Conservation (phyloP, 30 jellyfish, hydroid and myxozoan species). For the Cassiopea andromeda region DNA sequence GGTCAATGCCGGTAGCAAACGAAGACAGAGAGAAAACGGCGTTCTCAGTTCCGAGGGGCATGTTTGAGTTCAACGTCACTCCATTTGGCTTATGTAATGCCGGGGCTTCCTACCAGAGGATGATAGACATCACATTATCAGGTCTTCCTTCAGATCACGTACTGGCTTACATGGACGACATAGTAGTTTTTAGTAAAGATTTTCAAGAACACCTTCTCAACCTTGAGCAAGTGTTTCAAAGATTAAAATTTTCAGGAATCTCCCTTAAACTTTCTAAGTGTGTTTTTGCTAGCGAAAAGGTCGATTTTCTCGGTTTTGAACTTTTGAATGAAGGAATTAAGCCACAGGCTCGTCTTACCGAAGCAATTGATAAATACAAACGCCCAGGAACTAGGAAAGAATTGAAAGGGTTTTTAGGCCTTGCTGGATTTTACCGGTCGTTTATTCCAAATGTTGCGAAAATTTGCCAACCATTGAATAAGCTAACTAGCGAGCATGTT, state of each 20-base stretch:
- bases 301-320: constrained; percentile 58
- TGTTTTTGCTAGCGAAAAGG: constrained; percentile 41
- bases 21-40: constrained; percentile 64
- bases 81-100: constrained; percentile 44
- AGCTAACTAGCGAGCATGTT: constrained; percentile 43
- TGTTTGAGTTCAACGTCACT: constrained; percentile 52
- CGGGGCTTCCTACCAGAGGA: constrained; percentile 65
- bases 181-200: constrained; percentile 23
- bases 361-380: constrained; percentile 18
- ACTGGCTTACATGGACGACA: constrained; percentile 59
- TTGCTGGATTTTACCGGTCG: constrained; percentile 46
- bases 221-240: constrained; percentile 42
- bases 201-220: constrained; percentile 63
- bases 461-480: constrained; percentile 46
- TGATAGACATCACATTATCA: constrained; percentile 51
- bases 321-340: constrained; percentile 57
- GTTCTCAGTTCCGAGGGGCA: constrained; percentile 60
- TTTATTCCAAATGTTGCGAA: constrained; percentile 42
- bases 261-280: constrained; percentile 56
- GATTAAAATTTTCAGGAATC: constrained; percentile 26
- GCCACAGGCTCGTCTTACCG: constrained; percentile 64
- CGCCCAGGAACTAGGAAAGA: constrained; percentile 56
- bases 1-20: constrained; percentile 55
- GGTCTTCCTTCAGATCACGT: constrained; percentile 52
- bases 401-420: constrained; percentile 25